Percentiles rank a stretch among this genome's conserved stretches.
Evolutionary conservation across 2,113 vertebrate genomes (phyloP).

Genomic region (Saiga tatarica): DNA sequence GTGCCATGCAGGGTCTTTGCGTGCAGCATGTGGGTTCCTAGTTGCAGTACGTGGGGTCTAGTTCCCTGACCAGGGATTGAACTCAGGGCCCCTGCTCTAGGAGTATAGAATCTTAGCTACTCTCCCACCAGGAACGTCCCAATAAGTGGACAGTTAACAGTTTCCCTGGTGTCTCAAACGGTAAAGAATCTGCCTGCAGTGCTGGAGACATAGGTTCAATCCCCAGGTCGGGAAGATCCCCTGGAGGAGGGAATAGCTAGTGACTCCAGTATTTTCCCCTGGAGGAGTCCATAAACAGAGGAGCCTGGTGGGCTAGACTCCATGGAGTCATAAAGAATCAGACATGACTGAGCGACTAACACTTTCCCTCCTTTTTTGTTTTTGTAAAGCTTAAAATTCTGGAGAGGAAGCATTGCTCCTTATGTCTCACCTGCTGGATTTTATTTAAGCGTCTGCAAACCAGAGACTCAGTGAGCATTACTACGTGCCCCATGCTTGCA

Average conservation of each 20-base stretch:
- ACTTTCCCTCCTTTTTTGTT: neutral
- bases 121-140: neutral
- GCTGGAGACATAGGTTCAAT: neutral
- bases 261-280: neutral
- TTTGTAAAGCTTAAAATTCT: neutral
- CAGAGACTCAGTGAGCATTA: neutral
- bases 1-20: neutral
- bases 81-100: neutral
- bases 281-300: neutral
- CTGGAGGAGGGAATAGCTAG: neutral
- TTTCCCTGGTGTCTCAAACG: neutral
- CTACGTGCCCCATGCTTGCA: accelerated
- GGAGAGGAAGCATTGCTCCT: neutral
- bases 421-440: neutral
- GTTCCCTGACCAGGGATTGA: neutral
- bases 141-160: neutral
- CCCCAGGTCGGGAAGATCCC: neutral
- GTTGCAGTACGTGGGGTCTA: neutral
- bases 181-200: neutral
- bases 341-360: neutral
- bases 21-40: neutral
- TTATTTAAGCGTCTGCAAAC: no score
- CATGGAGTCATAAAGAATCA: neutral
- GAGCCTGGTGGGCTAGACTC: neutral
- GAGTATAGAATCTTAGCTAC: neutral